These are phyloP conservation scores for Lethrus apterus DNA, from an alignment of 1,140 invertebrate species.

Conservation along the genomic window DNA sequence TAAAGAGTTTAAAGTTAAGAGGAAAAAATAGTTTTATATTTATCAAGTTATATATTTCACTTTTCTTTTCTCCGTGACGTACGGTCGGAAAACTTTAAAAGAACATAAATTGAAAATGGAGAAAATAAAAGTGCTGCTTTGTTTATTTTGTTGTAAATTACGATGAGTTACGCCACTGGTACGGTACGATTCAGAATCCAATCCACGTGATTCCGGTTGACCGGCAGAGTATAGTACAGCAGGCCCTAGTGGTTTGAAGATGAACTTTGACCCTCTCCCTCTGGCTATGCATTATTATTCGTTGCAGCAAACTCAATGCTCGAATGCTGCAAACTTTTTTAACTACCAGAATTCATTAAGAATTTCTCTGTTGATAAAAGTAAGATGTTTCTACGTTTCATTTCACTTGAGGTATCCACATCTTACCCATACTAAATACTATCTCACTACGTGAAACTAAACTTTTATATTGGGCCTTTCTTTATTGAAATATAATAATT, in stretches of 20 bases:
- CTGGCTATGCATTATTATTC: slow-evolving; percentile 38
- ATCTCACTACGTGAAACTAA: slow-evolving; percentile 10
- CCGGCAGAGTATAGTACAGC: slow-evolving; percentile 16
- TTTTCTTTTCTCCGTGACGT: no score
- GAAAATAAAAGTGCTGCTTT: not conserved
- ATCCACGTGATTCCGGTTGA: slow-evolving; percentile 20
- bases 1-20: no score
- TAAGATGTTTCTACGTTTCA: slow-evolving; percentile 41
- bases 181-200: no score
- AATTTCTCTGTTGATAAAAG: slow-evolving; percentile 40
- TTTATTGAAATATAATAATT: slow-evolving; percentile 12
- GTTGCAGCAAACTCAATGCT: slow-evolving; percentile 32
- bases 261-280: slow-evolving; percentile 33
- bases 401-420: slow-evolving; percentile 39
- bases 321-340: slow-evolving; percentile 40
- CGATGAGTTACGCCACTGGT: no score
- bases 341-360: slow-evolving; percentile 42
- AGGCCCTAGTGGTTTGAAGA: slow-evolving; percentile 28
- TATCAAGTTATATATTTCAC: no score
- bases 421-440: slow-evolving; percentile 34
- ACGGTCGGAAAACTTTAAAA: no score
- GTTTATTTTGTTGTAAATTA: not conserved
- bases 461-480: not conserved
- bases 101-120: no score
- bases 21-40: no score